Evolutionary conservation across 2,113 vertebrate species (phyloP).

Genomic region (Oncorhynchus tshawytscha): DNA sequence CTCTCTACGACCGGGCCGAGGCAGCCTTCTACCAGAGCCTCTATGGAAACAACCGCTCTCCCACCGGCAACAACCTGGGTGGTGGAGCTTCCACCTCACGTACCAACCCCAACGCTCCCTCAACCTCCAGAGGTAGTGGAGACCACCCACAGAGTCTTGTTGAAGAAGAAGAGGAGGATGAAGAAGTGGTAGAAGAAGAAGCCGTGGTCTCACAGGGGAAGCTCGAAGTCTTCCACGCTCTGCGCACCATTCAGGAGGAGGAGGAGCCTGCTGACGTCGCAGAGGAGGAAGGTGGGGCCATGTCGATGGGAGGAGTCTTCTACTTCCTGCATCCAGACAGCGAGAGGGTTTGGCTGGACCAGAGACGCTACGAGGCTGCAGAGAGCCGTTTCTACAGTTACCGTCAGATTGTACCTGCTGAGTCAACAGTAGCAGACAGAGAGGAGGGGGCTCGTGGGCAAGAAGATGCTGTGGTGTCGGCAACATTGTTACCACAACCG

Average conservation of each 20-base stretch:
- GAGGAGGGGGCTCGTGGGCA: slow-evolving; percentile 24
- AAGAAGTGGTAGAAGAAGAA: background rate
- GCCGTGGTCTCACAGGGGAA: slow-evolving; percentile 36
- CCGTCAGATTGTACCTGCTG: slow-evolving; percentile 26
- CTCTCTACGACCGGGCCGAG: slow-evolving; percentile 81
- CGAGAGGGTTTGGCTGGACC: slow-evolving; percentile 83
- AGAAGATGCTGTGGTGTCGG: slow-evolving; percentile 1
- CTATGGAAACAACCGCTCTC: slow-evolving; percentile 46
- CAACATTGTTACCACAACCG: no score
- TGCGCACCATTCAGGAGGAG: slow-evolving; percentile 64
- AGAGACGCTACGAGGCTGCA: slow-evolving; percentile 70
- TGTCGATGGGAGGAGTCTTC: slow-evolving; percentile 2
- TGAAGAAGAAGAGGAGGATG: slow-evolving; percentile 13
- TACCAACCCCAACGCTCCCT: slow-evolving; percentile 11
- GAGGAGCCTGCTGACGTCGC: slow-evolving; percentile 20
- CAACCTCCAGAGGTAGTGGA: slow-evolving; percentile 32
- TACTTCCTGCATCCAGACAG: slow-evolving; percentile 81
- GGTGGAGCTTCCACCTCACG: slow-evolving; percentile 39
- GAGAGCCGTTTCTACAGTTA: slow-evolving; percentile 74
- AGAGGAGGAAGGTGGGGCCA: slow-evolving; percentile 12
- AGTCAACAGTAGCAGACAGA: background rate
- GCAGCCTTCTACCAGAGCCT: slow-evolving; percentile 81
- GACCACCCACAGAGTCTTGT: slow-evolving; percentile 54
- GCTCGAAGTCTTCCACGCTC: slow-evolving; percentile 58
- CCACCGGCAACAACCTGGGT: slow-evolving; percentile 28